A percentile compares a stretch with the other conserved stretches of the same genome.
Evolutionary conservation across 2,797 vertebrate genomes (phyloP).

Genomic region (Ciconia nigra): DNA sequence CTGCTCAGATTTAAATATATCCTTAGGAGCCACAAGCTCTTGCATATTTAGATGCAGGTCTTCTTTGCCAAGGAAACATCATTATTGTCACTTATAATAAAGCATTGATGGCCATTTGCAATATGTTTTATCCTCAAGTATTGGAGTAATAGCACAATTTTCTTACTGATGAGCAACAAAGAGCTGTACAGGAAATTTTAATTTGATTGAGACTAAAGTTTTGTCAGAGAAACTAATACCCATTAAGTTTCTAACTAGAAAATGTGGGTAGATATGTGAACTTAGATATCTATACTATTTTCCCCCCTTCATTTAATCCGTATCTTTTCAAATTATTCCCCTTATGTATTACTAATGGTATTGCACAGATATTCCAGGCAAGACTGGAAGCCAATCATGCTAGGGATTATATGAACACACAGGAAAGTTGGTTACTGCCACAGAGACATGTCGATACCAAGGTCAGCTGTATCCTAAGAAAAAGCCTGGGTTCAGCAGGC

Average conservation of each 20-base stretch:
- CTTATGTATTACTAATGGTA: background rate
- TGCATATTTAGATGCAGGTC: slow-evolving; percentile 10
- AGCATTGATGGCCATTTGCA: background rate
- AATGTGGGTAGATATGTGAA: background rate
- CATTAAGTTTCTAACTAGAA: background rate
- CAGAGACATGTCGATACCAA: background rate
- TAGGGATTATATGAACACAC: background rate
- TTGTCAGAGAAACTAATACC: background rate
- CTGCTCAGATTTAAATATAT: slow-evolving; percentile 51
- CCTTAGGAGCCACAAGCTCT: slow-evolving; percentile 9
- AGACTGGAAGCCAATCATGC: background rate
- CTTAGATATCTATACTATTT: background rate
- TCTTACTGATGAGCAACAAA: slow-evolving; percentile 8
- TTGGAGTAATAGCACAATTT: background rate
- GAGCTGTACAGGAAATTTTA: background rate
- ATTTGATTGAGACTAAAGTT: background rate
- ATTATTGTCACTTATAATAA: slow-evolving; percentile 50
- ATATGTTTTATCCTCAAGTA: slow-evolving; percentile 31
- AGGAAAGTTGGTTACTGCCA: background rate
- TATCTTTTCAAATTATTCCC: background rate
- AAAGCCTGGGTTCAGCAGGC: background rate
- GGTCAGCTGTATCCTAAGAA: background rate
- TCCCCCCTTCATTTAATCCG: rapidly evolving
- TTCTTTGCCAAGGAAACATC: slow-evolving; percentile 18
- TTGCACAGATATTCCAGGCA: background rate